Conservation (phyloP, 2,888 invertebrate genomes). For the Lasioglossum lativentre region DNA sequence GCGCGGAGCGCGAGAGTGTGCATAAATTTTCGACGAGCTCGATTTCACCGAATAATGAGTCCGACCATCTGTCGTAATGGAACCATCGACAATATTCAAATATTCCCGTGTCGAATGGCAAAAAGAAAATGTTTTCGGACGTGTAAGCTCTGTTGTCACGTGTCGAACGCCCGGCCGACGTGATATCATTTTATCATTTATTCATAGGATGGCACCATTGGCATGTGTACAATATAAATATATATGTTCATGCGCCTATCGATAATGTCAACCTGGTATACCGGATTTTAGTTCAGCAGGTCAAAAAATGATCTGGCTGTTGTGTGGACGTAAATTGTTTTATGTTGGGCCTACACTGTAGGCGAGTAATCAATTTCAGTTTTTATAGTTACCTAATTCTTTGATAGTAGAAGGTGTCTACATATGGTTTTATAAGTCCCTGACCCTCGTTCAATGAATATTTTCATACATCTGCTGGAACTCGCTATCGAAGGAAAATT, state of each 20-base stretch:
- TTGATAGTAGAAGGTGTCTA: no score
- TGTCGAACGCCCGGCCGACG: not conserved
- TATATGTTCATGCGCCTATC: not conserved
- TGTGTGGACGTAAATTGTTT: not conserved
- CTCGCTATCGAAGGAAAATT: no score
- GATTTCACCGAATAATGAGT: conserved; percentile 53
- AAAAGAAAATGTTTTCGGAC: conserved; percentile 17
- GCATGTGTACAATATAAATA: not conserved
- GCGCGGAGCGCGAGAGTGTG: conserved; percentile 28
- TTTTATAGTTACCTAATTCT: no score
- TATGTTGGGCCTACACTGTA: not conserved
- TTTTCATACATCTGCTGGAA: no score
- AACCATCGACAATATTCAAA: conserved; percentile 34
- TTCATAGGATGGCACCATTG: not conserved
- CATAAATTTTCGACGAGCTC: conserved; percentile 55
- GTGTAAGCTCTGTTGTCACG: conserved; percentile 4
- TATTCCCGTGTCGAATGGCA: not conserved
- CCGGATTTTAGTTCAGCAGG: not conserved
- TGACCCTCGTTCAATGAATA: no score
- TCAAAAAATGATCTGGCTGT: not conserved
- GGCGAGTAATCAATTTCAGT: no score
- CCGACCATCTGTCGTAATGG: conserved; percentile 40
- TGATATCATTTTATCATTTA: not conserved
- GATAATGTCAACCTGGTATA: not conserved
- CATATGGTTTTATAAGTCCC: no score